Percentiles rank a stretch among this genome's conserved stretches.
phyloP scores from a whole-genome alignment of 1,140 invertebrate species.

The Pogonognathellus flavescens region DNA sequence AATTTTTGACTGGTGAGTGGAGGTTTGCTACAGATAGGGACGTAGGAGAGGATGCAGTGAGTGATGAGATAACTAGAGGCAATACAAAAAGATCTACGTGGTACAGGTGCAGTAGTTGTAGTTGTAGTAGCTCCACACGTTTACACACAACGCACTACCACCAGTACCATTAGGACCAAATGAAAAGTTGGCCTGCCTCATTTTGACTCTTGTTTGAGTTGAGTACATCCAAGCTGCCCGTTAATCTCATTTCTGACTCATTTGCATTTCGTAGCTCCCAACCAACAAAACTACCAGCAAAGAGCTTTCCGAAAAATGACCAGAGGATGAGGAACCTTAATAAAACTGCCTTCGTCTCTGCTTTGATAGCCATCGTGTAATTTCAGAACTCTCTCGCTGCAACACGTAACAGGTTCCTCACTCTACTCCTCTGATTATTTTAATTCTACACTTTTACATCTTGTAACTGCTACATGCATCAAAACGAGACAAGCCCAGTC shows the following conservation, averaged over 20 bases:
- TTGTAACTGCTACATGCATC: too few relatives aligned
- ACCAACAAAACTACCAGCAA: background rate
- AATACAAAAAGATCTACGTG: background rate
- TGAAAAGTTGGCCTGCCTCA: background rate
- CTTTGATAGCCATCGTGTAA: too few relatives aligned
- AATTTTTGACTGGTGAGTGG: conserved; percentile 33
- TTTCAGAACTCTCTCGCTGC: too few relatives aligned
- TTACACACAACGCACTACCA: too few relatives aligned
- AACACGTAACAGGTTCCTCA: background rate
- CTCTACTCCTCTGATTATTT: too few relatives aligned
- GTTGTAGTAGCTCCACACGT: too few relatives aligned
- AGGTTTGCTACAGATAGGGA: background rate
- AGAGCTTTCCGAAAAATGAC: conserved; percentile 26
- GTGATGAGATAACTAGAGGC: conserved; percentile 39
- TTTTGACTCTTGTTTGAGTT: background rate
- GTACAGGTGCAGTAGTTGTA: background rate
- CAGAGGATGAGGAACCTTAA: conserved; percentile 6
- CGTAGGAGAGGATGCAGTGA: background rate
- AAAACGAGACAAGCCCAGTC: too few relatives aligned
- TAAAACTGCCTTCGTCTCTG: background rate
- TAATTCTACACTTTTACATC: too few relatives aligned
- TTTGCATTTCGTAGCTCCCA: conserved; percentile 8
- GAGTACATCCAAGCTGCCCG: background rate
- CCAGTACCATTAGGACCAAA: background rate
- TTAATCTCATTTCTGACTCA: conserved; percentile 38